Percentiles rank a stretch among this genome's conserved stretches.
Conservation (phyloP, 2,797 vertebrate genomes). For the Myripristis jacobus region DNA sequence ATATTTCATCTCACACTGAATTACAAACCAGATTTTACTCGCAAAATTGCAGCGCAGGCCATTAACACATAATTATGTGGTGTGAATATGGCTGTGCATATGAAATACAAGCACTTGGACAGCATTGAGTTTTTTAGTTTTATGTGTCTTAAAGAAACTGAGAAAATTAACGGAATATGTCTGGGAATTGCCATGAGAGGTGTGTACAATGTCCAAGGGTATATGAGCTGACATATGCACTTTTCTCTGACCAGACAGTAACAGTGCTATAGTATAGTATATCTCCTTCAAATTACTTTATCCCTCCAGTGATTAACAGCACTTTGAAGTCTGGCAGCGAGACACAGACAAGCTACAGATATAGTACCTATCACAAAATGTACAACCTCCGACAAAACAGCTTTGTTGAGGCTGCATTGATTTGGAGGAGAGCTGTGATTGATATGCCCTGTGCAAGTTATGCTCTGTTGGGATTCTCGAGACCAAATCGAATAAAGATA, state of each 20-base stretch:
- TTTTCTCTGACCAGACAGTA: constrained; percentile 16
- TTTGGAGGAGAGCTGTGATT: background rate
- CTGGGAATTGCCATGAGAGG: constrained; percentile 34
- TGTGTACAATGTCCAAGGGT: constrained; percentile 9
- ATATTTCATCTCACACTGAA: constrained; percentile 75
- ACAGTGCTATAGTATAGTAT: background rate
- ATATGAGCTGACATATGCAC: constrained; percentile 16
- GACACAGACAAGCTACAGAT: background rate
- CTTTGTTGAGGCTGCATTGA: background rate
- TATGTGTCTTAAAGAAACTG: constrained; percentile 65
- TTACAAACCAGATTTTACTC: constrained; percentile 67
- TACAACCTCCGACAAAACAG: background rate
- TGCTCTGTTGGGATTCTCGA: background rate
- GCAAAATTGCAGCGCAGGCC: constrained; percentile 65
- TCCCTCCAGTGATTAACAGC: background rate
- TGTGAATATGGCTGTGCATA: constrained; percentile 69
- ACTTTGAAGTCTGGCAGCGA: background rate
- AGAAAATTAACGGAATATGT: constrained; percentile 57
- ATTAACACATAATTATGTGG: constrained; percentile 80
- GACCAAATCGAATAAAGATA: constrained; percentile 3
- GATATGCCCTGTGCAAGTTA: background rate
- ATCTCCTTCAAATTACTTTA: constrained; percentile 3
- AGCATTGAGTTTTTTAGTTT: constrained; percentile 52
- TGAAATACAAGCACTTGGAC: constrained; percentile 70
- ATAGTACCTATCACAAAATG: background rate